These are phyloP conservation scores for Tenodera sinensis DNA, from an alignment of 2,888 invertebrate species.

Conservation along the genomic window DNA sequence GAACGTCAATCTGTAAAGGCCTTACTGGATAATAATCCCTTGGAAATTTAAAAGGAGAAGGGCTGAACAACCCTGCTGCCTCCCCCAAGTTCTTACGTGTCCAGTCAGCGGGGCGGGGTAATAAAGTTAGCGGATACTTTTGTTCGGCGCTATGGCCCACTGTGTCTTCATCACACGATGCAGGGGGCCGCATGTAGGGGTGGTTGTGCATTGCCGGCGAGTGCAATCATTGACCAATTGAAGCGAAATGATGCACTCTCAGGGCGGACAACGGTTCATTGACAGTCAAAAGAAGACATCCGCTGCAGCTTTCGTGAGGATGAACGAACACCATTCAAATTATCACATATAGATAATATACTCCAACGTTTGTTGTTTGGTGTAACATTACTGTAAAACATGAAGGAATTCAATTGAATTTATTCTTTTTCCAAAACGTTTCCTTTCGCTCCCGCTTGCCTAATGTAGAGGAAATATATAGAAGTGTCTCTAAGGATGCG, in stretches of 20 bases:
- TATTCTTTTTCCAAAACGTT: no score
- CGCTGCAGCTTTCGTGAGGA: neutral
- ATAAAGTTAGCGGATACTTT: conserved; percentile 20
- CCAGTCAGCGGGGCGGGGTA: neutral
- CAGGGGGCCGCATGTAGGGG: neutral
- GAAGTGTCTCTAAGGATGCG: no score
- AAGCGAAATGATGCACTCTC: neutral
- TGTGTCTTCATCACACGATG: neutral
- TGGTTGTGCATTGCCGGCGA: neutral
- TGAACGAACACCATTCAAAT: no score
- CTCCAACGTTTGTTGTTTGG: no score
- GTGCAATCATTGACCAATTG: neutral
- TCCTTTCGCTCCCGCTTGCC: no score
- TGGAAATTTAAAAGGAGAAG: neutral
- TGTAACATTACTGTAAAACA: no score
- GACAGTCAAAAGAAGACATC: no score
- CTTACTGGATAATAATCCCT: neutral
- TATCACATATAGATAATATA: no score
- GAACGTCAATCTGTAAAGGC: neutral
- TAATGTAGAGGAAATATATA: no score
- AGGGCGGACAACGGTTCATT: neutral
- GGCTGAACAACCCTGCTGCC: neutral
- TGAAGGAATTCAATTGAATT: no score
- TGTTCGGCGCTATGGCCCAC: conserved; percentile 4
- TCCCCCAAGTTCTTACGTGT: neutral